Conservation (phyloP, 2,888 invertebrate genomes). For the Sepiola atlantica region DNA sequence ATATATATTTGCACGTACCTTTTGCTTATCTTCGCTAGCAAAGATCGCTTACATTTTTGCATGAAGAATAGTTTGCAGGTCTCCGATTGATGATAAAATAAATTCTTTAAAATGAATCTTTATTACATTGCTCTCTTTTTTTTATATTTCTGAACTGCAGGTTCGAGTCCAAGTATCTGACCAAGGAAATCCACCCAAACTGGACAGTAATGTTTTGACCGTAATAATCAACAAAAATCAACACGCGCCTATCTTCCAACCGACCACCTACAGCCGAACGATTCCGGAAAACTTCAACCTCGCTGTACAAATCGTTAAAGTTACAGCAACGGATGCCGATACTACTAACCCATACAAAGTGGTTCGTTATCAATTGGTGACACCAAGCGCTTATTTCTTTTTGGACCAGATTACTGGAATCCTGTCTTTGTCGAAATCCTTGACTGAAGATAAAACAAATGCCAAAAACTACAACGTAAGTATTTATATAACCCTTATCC, state of each 20-base stretch:
- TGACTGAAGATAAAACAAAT: neutral
- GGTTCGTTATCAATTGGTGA: neutral
- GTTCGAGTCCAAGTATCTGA: neutral
- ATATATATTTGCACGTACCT: neutral
- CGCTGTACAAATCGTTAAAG: conserved; percentile 57
- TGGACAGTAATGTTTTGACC: conserved; percentile 50
- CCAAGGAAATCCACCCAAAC: neutral
- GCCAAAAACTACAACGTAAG: neutral
- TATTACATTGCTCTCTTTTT: neutral
- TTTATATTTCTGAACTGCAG: neutral
- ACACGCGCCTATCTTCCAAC: conserved; percentile 64
- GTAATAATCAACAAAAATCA: conserved; percentile 63
- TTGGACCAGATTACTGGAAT: neutral
- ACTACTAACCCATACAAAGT: neutral
- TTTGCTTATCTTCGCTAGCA: neutral
- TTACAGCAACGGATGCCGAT: conserved; percentile 60
- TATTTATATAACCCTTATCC: neutral
- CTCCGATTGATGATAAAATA: neutral
- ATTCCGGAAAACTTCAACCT: conserved; percentile 58
- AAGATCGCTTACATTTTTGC: neutral
- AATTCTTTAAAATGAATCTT: neutral
- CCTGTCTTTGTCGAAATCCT: neutral
- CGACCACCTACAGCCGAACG: conserved; percentile 53
- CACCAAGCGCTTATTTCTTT: neutral
- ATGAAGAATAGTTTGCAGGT: neutral